Conservation (phyloP, 2,797 vertebrate species). For the Carapus acus region DNA sequence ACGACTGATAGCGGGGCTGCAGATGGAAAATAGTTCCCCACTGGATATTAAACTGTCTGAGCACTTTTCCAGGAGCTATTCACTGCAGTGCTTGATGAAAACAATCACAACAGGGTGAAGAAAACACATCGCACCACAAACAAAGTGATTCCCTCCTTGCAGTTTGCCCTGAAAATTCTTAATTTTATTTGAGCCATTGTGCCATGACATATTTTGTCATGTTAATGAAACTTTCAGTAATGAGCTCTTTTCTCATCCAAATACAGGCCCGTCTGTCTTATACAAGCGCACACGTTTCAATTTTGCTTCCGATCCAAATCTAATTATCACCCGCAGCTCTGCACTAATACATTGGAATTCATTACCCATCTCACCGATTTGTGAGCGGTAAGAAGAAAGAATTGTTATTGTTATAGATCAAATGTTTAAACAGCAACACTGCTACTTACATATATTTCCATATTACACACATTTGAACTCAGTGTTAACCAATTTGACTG, state of each 20-base stretch:
- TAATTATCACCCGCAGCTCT: not conserved
- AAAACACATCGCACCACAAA: constrained; percentile 24
- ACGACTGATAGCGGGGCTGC: constrained; percentile 29
- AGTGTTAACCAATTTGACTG: no score
- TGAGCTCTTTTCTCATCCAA: not conserved
- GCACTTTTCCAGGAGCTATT: constrained; percentile 50
- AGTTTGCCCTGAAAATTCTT: constrained; percentile 18
- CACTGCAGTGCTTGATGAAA: constrained; percentile 50
- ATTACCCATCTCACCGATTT: constrained; percentile 2
- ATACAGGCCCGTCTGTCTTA: not conserved
- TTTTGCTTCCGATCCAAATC: not conserved
- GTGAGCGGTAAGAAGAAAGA: constrained; percentile 1
- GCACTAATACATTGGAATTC: not conserved
- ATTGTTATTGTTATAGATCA: not conserved
- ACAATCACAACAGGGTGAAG: constrained; percentile 46
- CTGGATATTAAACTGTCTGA: constrained; percentile 57
- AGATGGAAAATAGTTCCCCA: constrained; percentile 55
- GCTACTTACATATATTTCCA: no score
- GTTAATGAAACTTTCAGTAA: not conserved
- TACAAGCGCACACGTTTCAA: not conserved
- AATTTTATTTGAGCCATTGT: constrained; percentile 3
- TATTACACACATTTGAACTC: no score
- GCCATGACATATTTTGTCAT: not conserved
- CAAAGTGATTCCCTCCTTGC: constrained; percentile 32
- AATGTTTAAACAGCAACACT: not conserved